Base-by-base conservation (phyloP, 2,113 vertebrate genomes). In the Pseudorasbora parva region DNA sequence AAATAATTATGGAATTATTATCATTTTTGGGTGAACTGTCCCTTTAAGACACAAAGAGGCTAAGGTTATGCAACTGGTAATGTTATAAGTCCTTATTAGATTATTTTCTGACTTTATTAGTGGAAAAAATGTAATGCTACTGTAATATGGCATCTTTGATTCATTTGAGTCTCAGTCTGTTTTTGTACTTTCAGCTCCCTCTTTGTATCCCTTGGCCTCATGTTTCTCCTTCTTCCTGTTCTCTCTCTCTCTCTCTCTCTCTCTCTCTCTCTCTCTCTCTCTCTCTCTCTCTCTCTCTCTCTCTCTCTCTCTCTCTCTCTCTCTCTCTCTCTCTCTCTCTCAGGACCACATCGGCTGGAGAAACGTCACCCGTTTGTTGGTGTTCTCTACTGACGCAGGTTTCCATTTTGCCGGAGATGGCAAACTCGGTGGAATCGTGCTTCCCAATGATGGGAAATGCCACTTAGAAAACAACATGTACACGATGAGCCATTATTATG, bases 381-480 rank as follows among this genome's bases (percentile, higher is more conserved):
- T 99, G 56, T 99, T 99, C 89, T 99, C 98, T 89, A 99, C 98
- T 0, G 98, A 99, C 49, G 98, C 98, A 33, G 98, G 97, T 8
- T 99, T 99, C 92, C 98, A 99, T 91, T 99, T 99, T 27, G 98
- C 98, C 19, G 98, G 98, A 57, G 98, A 99, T 49, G 98, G 98
- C 69, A 99, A 99, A 90, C 96, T 99, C 84, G 98, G 98, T 1
- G 98, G 98, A 88, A 99, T 99, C 62, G 97, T 99, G 79, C 94
- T 99, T 69, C 98, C 98, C 82, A 99, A 99, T 69, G 98, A 99
- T 84, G 98, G 98, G 27, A 96, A 88, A 78, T 99, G 98, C 88
- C 98, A 99, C 82, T 94, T 99, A 91, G 95, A 97, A 90, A 94
- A 98, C 77, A 91, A 97, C 83, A 88, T 96, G 88, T 99, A 99